Percentiles rank a stretch among this genome's conserved stretches.
phyloP scores from a whole-genome alignment of 2,113 vertebrate genomes.

The Accipiter cooperii region DNA sequence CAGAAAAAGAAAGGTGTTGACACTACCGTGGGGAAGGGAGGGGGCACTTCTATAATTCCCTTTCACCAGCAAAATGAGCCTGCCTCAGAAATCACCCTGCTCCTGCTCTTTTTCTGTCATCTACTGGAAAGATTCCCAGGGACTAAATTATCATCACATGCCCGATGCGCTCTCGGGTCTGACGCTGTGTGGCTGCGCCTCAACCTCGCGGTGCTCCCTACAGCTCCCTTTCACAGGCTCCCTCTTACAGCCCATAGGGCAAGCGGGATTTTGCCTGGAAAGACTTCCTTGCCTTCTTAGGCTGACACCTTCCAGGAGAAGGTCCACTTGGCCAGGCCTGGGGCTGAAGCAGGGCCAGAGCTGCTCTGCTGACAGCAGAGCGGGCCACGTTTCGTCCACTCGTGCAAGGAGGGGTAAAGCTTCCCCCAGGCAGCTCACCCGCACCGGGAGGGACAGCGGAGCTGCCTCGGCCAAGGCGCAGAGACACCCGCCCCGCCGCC shows the following conservation, averaged over 20 bases:
- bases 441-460: rapidly evolving
- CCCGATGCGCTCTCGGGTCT: not conserved
- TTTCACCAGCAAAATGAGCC: not conserved
- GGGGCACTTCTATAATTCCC: not conserved
- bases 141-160: not conserved
- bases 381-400: not conserved
- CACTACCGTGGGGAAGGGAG: not conserved
- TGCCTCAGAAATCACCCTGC: not conserved
- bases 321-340: not conserved
- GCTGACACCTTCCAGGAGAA: not conserved
- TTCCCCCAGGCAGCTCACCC: no score
- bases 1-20: conserved; percentile 6
- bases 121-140: not conserved
- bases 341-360: not conserved
- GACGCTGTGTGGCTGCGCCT: not conserved
- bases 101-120: not conserved
- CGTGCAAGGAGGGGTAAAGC: no score
- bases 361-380: not conserved
- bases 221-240: not conserved
- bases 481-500: no score
- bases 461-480: rapidly evolving
- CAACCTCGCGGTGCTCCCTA: not conserved
- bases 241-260: not conserved
- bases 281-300: not conserved
- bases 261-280: not conserved